Conservation (phyloP, 2,888 invertebrate genomes). For the Ariolimax columbianus region DNA sequence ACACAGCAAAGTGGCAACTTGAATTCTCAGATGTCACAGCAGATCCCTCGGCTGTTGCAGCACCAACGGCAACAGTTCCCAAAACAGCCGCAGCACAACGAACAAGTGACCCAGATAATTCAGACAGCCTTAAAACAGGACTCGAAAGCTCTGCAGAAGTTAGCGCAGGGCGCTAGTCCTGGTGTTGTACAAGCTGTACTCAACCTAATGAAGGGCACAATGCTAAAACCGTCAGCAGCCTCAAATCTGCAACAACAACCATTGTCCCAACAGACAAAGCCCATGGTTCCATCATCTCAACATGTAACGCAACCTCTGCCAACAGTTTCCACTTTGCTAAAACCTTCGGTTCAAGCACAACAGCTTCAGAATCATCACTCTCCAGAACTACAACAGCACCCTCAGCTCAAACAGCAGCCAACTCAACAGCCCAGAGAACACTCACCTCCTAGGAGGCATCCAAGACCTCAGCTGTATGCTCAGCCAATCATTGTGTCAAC, state of each 20-base stretch:
- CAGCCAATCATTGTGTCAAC: slow-evolving; percentile 42
- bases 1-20: slow-evolving; percentile 16
- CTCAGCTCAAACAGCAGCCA: neutral
- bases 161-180: slow-evolving; percentile 27
- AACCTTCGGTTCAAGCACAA: slow-evolving; percentile 18
- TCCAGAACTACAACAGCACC: neutral
- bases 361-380: neutral
- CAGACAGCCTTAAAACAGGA: slow-evolving; percentile 37
- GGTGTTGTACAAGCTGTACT: slow-evolving; percentile 35
- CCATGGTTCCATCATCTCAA: neutral
- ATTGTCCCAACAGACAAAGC: neutral
- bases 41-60: neutral
- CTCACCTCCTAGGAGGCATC: slow-evolving; percentile 32
- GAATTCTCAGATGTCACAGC: slow-evolving; percentile 20
- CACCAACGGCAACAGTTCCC: neutral
- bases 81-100: slow-evolving; percentile 8
- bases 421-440: slow-evolving; percentile 7
- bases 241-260: slow-evolving; percentile 5
- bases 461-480: slow-evolving; percentile 45
- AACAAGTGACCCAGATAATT: slow-evolving; percentile 43
- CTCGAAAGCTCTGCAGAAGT: slow-evolving; percentile 5
- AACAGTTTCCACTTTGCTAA: slow-evolving; percentile 46
- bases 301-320: slow-evolving; percentile 34
- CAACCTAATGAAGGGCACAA: slow-evolving; percentile 28
- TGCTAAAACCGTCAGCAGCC: slow-evolving; percentile 5